Base-by-base conservation (phyloP, 1,140 invertebrate species). In the Diorhabda carinulata region DNA sequence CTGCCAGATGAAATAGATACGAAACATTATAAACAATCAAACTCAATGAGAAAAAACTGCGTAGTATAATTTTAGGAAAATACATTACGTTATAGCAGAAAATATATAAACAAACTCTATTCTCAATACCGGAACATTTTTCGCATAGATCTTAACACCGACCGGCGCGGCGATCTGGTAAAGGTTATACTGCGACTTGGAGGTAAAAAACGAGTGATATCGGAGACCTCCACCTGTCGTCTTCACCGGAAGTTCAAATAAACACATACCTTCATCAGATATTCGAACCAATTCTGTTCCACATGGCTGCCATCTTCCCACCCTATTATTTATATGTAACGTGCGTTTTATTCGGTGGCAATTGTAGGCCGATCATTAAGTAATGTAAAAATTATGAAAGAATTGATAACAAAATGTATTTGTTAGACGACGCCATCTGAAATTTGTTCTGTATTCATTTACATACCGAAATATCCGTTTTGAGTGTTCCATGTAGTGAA, bases 241-340 rank as follows among this genome's bases (percentile, higher is more conserved):
- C 57, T 64, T 64, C 47, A n/a, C 41, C 67, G 67, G 67, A 68
- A 68, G 67, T 68, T 62, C 67, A 63, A 61, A 52, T 63, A 45
- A 56, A 66, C 63, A 64, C 56, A 52, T 52, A 52, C 47, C 47
- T 52, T 57, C 60, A 57, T 63, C 43, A 68, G 67, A 68, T 68
- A 68, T 68, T 63, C 67, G 67, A 68, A 62, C 67, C 56, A 57
- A 58, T 68, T 63, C 67, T 63, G 67, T 68, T 68, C 67, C 67
- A 63, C 67, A 68, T 58, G 59, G 61, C 67, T 68, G 67, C 9
- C 67, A 62, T 62, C 61, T 68, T 68, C 67, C 67, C 67, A 68
- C 67, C 67, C 67, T 63, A 61, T 68, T 67, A 67, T 67, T 67
- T 61, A 45, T 45, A 62, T 68, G 56, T 62, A 52, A 64, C 45